Conservation (phyloP, 2,888 invertebrate species). For the Hydriomena furcata region DNA sequence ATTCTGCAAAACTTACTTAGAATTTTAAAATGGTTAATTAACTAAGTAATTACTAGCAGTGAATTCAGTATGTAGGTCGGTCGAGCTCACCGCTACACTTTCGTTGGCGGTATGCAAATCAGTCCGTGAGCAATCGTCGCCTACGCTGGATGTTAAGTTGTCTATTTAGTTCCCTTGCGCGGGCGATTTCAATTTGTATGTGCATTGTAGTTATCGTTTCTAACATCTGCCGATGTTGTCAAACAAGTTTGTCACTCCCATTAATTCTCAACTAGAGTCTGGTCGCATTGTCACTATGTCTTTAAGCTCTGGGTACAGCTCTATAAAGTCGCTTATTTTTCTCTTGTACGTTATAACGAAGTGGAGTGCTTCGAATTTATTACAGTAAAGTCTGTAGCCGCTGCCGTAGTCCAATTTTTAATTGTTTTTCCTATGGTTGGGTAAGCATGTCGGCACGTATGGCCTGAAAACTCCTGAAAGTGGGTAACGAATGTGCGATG, state of each 20-base stretch:
- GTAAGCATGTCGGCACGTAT: slow-evolving; percentile 64
- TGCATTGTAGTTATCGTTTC: slow-evolving; percentile 36
- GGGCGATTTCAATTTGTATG: slow-evolving; percentile 49
- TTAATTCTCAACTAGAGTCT: slow-evolving; percentile 35
- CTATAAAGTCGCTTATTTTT: slow-evolving; percentile 35
- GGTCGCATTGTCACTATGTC: slow-evolving; percentile 11
- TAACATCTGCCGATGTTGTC: slow-evolving; percentile 48
- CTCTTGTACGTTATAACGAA: slow-evolving; percentile 71
- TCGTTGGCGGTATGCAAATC: slow-evolving; percentile 76
- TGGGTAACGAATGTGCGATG: slow-evolving; percentile 57
- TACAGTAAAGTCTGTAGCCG: slow-evolving; percentile 80
- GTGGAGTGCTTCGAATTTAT: slow-evolving; percentile 64
- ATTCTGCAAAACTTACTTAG: slow-evolving; percentile 27
- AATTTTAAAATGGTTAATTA: slow-evolving; percentile 34
- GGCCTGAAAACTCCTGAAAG: slow-evolving; percentile 62
- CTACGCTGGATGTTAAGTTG: slow-evolving; percentile 53
- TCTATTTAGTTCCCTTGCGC: slow-evolving; percentile 51
- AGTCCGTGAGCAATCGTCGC: slow-evolving; percentile 66
- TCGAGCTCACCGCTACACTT: slow-evolving; percentile 68
- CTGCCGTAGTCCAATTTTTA: slow-evolving; percentile 77
- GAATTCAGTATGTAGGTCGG: slow-evolving; percentile 57
- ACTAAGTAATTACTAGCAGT: slow-evolving; percentile 38
- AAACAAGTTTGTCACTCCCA: slow-evolving; percentile 32
- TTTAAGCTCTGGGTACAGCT: no score
- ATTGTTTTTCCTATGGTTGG: slow-evolving; percentile 69